Evolutionary conservation across 2,113 vertebrate genomes (phyloP), one percentile per base, ranked within the genome.

Genomic region (Fulica atra): DNA sequence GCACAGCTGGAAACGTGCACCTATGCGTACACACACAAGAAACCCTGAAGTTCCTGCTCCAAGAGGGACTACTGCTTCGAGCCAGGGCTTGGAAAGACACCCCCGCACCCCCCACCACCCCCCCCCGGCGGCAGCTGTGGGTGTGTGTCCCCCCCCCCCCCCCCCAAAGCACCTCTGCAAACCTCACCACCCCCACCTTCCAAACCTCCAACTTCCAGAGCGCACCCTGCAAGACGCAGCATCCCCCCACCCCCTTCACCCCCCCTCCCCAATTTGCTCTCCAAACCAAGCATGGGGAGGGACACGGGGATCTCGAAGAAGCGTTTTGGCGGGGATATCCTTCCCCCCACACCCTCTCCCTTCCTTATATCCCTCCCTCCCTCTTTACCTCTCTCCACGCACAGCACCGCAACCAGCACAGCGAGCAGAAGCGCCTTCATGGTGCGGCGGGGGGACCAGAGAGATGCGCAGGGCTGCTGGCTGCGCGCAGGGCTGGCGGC

Each of bases 341-440:
- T 19, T 5, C 18, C 11, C 17, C 19, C 13, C 42, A 42, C 42
- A 42, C 40, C 13, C 14, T 13, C 40, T 42, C 13, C 40, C 40
- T 42, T 42, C 42, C 42, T 17, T 44, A 16, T 17, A 16, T 44
- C 42, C 42, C 42, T 18, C 42, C 16, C 42, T 44, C 9, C 23
- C 6, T 9, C 6, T 46, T 85, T 13, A 96, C 95, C 95, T 92
- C 79, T 95, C 42, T 96, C 95, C 86, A 96, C 95, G 93, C 93
- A 96, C 20, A 96, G 83, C 70, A 96, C 92, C 46, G 93, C 95
- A 38, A 92, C 93, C 61, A 96, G 48, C 86, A 71, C 79, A 6
- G 86, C 92, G 56, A 96, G 8, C 86, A 96, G 66, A 4, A 95
- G 61, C 48, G 79, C 86, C 95, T 95, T 96, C 93, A 95, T 96